Evolutionary conservation across 2,113 vertebrate genomes (phyloP).

Genomic region (Limanda limanda): DNA sequence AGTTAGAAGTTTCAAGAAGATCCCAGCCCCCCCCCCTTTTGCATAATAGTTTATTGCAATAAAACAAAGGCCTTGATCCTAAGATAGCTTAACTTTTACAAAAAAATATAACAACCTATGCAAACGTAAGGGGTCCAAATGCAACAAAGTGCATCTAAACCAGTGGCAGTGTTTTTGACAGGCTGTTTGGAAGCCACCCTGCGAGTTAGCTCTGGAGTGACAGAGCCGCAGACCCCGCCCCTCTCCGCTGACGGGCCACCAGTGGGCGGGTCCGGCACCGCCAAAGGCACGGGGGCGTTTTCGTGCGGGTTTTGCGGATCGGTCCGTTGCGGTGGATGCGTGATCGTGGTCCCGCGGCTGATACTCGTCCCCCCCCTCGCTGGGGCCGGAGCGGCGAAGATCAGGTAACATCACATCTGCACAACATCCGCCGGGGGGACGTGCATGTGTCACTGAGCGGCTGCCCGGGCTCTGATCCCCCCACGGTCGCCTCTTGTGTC

Average conservation of each 20-base stretch:
- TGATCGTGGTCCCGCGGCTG: slow-evolving; percentile 75
- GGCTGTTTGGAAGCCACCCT: slow-evolving; percentile 49
- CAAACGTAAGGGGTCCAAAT: not conserved
- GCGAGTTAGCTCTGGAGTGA: slow-evolving; percentile 24
- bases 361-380: slow-evolving; percentile 70
- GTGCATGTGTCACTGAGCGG: slow-evolving; percentile 59
- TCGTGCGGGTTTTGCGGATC: slow-evolving; percentile 77
- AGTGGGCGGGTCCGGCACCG: slow-evolving; percentile 65
- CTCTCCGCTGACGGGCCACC: slow-evolving; percentile 57
- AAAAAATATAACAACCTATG: not conserved
- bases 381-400: slow-evolving; percentile 72
- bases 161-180: slow-evolving; percentile 38
- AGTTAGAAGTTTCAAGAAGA: no score
- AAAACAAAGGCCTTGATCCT: not conserved
- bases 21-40: no score
- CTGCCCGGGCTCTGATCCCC: slow-evolving; percentile 48
- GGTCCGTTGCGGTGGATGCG: slow-evolving; percentile 80
- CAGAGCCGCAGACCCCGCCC: slow-evolving; percentile 56
- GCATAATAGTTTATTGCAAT: no score
- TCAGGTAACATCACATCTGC: slow-evolving; percentile 75
- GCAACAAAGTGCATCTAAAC: not conserved
- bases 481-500: slow-evolving; percentile 67
- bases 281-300: slow-evolving; percentile 79
- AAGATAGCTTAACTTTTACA: not conserved
- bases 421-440: slow-evolving; percentile 8